Base-by-base conservation (phyloP, 2,113 vertebrate species). In the Diphyllodes magnificus region DNA sequence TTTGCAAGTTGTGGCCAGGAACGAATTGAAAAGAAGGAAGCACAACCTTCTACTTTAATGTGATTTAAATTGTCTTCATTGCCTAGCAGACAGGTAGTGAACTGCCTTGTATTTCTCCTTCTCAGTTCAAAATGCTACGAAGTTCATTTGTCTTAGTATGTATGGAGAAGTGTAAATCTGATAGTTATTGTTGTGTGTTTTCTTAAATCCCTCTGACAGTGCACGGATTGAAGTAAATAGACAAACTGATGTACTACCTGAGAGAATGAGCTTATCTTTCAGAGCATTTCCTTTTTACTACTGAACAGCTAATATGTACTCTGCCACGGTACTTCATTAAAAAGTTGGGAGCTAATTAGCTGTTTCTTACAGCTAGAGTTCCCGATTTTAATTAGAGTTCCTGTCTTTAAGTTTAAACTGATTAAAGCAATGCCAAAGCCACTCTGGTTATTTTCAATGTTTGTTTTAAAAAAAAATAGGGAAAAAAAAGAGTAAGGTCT, bases 301-400 rank as follows among this genome's bases (percentile, higher is more conserved):
- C 93, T 39, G 59, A 91, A 37, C 54, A 70, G 56, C 22, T 50
- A 86, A 53, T 63, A 80, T 13, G 77, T 82, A 49, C 23, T 13
- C 44, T 23, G 35, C 53, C 22, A 88, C 64, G 28, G 53, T 20
- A 51, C 93, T 95, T 94, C 64, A 53, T 90, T 96, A 77, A 86
- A 85, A 83, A 90, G 66, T 95, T 95, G 88, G 78, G 79, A 81
- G 45, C 91, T 96, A 94, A 94, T 93, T 88, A 93, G 92, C 40
- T 89, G 76, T 44, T 82, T 93, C 77, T 90, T 90, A 69, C 39
- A 28, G 78, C 90, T 80, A 44, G 54, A 54, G 60, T 71, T 92
- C 70, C 49, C 44, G 45, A 40, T 91, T 94, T 89, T 96, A 97
- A 96, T 96, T 95, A 81, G 85, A 88, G 84, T 90, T 93, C 90